Base-by-base conservation (phyloP, 1,140 invertebrate genomes). In the Philaenus spumarius region DNA sequence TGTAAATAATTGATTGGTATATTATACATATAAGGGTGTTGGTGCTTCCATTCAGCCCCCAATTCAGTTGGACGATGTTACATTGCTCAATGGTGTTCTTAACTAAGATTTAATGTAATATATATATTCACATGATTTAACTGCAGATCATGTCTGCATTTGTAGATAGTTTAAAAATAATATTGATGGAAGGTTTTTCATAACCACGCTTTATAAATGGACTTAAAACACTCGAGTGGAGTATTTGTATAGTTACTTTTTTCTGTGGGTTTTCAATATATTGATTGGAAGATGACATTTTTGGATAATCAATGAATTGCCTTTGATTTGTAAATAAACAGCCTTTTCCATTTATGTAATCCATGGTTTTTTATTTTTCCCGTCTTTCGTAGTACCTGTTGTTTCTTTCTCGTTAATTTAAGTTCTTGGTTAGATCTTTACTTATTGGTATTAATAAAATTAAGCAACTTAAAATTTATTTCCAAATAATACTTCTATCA, bases 331-430 rank as follows among this genome's bases (percentile, higher is more conserved):
- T 40, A 40, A 40, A 40, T 40, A 40, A 40, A 40, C 39, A 40
- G 39, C 39, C 39, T 40, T 40, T 40, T 40, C 39, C 39, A 40
- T 40, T 40, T 40, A 40, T 40, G 39, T 40, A 40, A 40, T n/a
- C 4, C 14, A n/a, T 40, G 12, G 39, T 40, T 40, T 17, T 35
- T 35, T 35, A 35, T 35, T 35, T 35, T n/a, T n/a, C n/a, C n/a
- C n/a, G n/a, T n/a, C n/a, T n/a, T n/a, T n/a, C n/a, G n/a, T n/a
- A n/a, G n/a, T n/a, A n/a, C n/a, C n/a, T n/a, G n/a, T n/a, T n/a
- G n/a, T n/a, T n/a, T n/a, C n/a, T n/a, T n/a, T n/a, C n/a, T n/a
- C n/a, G n/a, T n/a, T n/a, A n/a, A n/a, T n/a, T n/a, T n/a, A n/a
- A n/a, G n/a, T n/a, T n/a, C n/a, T n/a, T n/a, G n/a, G n/a, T n/a